Base-by-base conservation (phyloP, 1,140 invertebrate genomes). In the Octopus bimaculoides region DNA sequence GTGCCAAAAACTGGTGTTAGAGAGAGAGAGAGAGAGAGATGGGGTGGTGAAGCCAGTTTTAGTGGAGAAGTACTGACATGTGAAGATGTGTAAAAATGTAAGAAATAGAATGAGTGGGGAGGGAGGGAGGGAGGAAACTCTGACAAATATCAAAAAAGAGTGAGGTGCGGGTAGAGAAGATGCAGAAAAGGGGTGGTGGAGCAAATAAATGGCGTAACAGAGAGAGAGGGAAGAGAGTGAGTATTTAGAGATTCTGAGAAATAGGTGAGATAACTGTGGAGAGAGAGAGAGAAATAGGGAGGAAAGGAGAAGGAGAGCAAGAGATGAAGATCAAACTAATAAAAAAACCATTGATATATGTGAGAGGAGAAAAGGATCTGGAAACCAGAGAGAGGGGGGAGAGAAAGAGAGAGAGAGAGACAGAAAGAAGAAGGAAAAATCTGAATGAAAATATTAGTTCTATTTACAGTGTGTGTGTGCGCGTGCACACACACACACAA, bases 251-350 rank as follows among this genome's bases (percentile, higher is more conserved):
- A 55, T 9, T 52, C 17, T 75, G 54, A 52, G 54, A 54, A 54
- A 53, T 41, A 75, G 26, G 6, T 0, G 41, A 20, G 20, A 4
- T 14, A 69, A 69, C 14, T 10, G 52, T 14, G 52, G 20, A 79
- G 52, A 66, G 66, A 79, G 61, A 17, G 52, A 66, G 66, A 79
- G 66, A 73, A 66, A 69, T 41, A 79, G 66, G 54, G 52, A 79
- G 78, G 71, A 61, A 79, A 53, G 71, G 56, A 69, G 78, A 78
- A 14, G 17, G 56, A 61, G 56, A 61, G 56, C 9, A 17, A 61
- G 56, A 61, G 56, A 61, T 9, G 17, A 17, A 12, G 56, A 61
- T 9, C 9, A 17, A 61, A 17, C 0, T 9, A 61, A 17, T 61
- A 17, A 61, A 17, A 61, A 17, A 61, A 17, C 9, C 9, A 61